These are phyloP conservation scores for Chaetodon auriga DNA, from an alignment of 2,113 vertebrate genomes.

Conservation along the genomic window DNA sequence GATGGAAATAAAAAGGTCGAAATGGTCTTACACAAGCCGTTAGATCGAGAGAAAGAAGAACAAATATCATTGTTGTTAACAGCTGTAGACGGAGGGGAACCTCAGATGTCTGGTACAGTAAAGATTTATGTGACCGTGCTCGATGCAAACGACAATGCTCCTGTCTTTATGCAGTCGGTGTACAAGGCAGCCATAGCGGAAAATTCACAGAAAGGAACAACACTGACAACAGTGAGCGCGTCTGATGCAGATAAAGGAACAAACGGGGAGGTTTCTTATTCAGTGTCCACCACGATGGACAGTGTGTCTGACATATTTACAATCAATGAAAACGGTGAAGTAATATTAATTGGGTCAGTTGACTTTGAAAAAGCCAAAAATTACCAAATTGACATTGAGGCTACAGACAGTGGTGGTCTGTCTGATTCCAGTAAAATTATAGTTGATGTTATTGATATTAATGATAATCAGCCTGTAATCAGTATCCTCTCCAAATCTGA, in stretches of 20 bases:
- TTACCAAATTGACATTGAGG: conserved; percentile 79
- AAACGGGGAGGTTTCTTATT: conserved; percentile 70
- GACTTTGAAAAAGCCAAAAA: conserved; percentile 81
- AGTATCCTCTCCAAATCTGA: conserved; percentile 23
- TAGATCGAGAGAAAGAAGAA: conserved; percentile 67
- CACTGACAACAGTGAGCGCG: conserved; percentile 68
- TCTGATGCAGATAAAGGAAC: conserved; percentile 77
- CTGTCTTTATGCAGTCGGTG: conserved; percentile 59
- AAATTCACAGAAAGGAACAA: conserved; percentile 62
- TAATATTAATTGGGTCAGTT: conserved; percentile 71
- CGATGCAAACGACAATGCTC: conserved; percentile 71
- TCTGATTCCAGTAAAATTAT: too few species aligned
- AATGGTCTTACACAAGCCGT: conserved; percentile 63
- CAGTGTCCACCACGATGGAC: conserved; percentile 39
- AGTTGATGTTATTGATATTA: too few species aligned
- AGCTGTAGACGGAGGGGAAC: conserved; percentile 59
- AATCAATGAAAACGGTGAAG: conserved; percentile 73
- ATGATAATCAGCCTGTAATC: too few species aligned
- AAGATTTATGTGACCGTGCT: conserved; percentile 1
- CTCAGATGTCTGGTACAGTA: not conserved
- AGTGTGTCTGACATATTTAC: conserved; percentile 57
- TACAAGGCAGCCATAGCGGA: conserved; percentile 78
- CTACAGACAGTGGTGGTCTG: conserved; percentile 70
- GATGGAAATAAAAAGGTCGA: conserved; percentile 66
- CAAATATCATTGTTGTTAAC: conserved; percentile 60